Evolutionary conservation across 2,797 vertebrate species (phyloP), one percentile per base, ranked within the genome.

Genomic region (Pyrocephalus nanus): DNA sequence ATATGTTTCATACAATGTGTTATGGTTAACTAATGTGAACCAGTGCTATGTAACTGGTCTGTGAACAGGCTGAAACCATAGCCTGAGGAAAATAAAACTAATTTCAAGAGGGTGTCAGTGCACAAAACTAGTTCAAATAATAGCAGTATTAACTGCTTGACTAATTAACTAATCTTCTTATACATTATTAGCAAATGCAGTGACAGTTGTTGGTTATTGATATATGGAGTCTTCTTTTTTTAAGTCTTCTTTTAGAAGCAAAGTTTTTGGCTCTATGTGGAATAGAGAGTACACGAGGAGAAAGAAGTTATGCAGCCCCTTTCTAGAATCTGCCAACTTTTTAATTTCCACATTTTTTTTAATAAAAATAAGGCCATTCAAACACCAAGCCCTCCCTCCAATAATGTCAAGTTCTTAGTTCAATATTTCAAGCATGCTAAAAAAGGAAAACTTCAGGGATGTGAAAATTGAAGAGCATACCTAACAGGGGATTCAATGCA

Each of bases 131-230:
- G 85, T 93, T 90, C 88, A 95, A 90, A 92, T 90, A 73, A 86
- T 66, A 72, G 70, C 86, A 53, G 26, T 86, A 91, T 86, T 92
- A 96, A 60, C 79, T 64, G 45, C 89, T 93, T 88, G 76, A 81
- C 66, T 90, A 92, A 91, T 91, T 93, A 89, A 85, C 70, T 95
- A 89, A 88, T 95, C 77, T 90, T 65, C 72, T 93, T 89, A 74
- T 30, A 25, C 32, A 11, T 88, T 90, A 92, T 89, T 93, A 93
- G 91, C 73, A 86, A 88, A 92, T 70, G 36, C 76, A 93, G 74
- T n/a, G 48, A 40, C 64, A 71, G 67, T 79, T 88, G 73, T 82
- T 85, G 38, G 34, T 89, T 88, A 94, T 71, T 92, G 83, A 85
- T 95, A 57, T 26, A 66, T 0, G 2, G 55, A 65, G 47, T 79